Conservation (phyloP, 2,113 vertebrate species). For the Engystomops pustulosus region DNA sequence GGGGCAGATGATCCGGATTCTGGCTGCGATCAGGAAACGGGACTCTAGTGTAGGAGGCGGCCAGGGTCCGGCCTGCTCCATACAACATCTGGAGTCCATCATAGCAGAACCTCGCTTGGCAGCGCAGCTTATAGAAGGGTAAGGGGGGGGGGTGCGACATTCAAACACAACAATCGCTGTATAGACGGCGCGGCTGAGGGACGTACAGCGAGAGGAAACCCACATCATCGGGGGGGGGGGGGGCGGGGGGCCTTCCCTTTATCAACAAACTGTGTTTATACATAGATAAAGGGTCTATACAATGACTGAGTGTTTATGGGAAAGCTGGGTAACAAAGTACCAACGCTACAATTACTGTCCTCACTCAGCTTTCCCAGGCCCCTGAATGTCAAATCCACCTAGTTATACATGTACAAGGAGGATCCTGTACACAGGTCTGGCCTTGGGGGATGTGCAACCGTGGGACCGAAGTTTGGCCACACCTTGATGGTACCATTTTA, state of each 20-base stretch:
- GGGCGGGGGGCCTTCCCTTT: neutral
- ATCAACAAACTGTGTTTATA: neutral
- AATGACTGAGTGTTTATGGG: neutral
- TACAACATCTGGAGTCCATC: conserved; percentile 38
- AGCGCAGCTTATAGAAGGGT: no score
- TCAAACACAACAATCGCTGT: neutral
- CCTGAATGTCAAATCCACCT: no score
- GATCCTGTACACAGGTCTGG: no score
- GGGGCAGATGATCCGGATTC: neutral
- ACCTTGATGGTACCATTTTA: no score
- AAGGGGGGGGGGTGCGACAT: neutral
- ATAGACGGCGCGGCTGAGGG: neutral
- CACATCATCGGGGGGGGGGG: neutral
- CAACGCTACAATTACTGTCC: no score
- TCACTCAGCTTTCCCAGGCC: no score
- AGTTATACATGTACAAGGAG: no score
- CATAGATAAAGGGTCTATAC: neutral
- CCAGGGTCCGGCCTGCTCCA: neutral
- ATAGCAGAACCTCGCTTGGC: neutral
- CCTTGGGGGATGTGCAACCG: no score
- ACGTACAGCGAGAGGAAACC: neutral
- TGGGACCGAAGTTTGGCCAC: no score
- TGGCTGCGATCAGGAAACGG: neutral
- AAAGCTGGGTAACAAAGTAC: neutral
- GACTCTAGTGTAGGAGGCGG: neutral